A percentile compares a stretch with the other conserved stretches of the same genome.
Conservation (phyloP, 2,113 vertebrate species). For the Onychostruthus taczanowskii region DNA sequence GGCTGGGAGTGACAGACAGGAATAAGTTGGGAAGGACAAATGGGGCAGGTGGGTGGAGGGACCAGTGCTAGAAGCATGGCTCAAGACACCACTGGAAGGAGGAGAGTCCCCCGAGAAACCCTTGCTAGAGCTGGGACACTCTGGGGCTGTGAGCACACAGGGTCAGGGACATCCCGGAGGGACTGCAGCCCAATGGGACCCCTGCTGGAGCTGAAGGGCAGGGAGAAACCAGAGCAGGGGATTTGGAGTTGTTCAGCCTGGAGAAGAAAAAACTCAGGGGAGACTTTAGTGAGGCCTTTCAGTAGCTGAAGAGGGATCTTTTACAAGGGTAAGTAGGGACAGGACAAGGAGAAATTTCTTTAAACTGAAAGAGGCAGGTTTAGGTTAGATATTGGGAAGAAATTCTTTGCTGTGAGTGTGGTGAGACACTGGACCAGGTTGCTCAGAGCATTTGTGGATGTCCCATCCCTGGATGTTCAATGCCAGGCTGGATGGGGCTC, state of each 20-base stretch:
- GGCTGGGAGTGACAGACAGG: background rate
- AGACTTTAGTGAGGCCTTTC: background rate
- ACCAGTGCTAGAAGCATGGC: background rate
- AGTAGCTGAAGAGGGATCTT: background rate
- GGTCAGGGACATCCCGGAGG: no score
- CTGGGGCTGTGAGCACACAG: accelerated
- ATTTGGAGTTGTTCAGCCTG: background rate
- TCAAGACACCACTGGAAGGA: background rate
- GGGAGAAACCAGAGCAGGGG: background rate
- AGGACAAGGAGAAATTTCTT: background rate
- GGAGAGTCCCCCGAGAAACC: background rate
- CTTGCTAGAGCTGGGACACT: accelerated
- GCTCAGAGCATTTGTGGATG: background rate
- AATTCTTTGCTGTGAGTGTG: background rate
- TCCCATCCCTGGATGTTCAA: background rate
- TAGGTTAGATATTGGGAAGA: background rate
- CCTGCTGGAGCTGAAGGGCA: background rate
- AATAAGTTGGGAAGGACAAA: background rate
- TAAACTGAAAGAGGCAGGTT: background rate
- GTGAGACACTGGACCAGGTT: background rate
- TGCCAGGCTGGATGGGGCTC: background rate
- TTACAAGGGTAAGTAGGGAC: background rate
- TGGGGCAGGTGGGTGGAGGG: background rate
- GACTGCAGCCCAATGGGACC: accelerated
- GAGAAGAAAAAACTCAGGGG: background rate